A percentile compares a stretch with the other conserved stretches of the same genome.
phyloP scores from a whole-genome alignment of 1,140 invertebrate species.

The Drosophila neocordata region DNA sequence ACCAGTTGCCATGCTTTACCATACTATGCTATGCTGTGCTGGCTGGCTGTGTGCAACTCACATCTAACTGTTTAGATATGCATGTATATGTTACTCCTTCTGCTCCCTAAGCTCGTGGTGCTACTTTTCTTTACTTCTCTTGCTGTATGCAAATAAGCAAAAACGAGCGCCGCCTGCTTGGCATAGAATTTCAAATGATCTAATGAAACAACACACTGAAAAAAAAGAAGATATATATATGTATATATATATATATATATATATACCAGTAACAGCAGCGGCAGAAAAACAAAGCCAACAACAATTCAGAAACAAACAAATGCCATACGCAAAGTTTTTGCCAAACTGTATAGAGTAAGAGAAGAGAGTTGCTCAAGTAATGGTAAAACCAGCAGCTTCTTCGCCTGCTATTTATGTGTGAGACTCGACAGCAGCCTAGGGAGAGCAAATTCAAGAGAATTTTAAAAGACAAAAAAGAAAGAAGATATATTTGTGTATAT shows the following conservation, averaged over 20 bases:
- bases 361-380: not conserved
- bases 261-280: conserved; percentile 39
- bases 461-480: too few species aligned
- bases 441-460: not conserved
- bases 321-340: conserved; percentile 29
- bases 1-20: not conserved
- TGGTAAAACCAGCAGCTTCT: not conserved
- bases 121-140: not conserved
- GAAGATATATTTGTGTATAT: not conserved
- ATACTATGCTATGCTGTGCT: not conserved
- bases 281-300: conserved; percentile 16
- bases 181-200: conserved; percentile 75
- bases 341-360: not conserved
- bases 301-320: conserved; percentile 25
- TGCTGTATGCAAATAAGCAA: conserved; percentile 64
- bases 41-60: conserved; percentile 4
- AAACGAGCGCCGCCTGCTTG: conserved; percentile 58
- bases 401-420: conserved; percentile 11
- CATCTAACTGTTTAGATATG: conserved; percentile 48
- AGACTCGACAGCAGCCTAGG: not conserved
- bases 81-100: conserved; percentile 36
- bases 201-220: conserved; percentile 53
- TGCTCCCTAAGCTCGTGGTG: not conserved
- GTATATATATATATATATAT: not conserved
- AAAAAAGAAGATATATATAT: not conserved